phyloP scores from a whole-genome alignment of 1,140 invertebrate genomes.

The Mercenaria mercenaria region DNA sequence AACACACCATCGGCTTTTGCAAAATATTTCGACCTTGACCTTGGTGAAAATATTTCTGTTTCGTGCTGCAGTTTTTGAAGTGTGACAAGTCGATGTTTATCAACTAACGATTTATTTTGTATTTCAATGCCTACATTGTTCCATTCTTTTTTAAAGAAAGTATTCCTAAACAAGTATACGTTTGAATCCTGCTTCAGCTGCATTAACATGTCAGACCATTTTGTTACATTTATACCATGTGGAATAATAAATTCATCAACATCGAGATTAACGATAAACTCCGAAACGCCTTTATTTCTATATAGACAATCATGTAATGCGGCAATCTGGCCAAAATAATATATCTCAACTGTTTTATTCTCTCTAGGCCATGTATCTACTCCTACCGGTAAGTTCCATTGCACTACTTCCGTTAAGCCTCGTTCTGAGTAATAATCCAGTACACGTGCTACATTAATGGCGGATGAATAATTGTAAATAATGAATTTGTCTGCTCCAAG shows the following conservation, averaged over 20 bases:
- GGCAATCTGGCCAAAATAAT: conserved; percentile 61
- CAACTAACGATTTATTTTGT: background rate
- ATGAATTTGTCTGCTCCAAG: too few relatives aligned
- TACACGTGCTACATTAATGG: conserved; percentile 90
- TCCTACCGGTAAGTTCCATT: conserved; percentile 93
- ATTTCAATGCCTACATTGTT: background rate
- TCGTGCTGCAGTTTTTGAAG: conserved; percentile 51
- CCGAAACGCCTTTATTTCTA: conserved; percentile 43
- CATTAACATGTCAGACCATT: background rate
- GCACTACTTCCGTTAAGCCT: too few relatives aligned
- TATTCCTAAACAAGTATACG: conserved; percentile 44
- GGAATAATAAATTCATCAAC: conserved; percentile 69
- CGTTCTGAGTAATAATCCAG: conserved; percentile 91
- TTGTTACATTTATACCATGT: background rate
- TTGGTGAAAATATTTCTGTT: background rate
- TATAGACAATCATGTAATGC: conserved; percentile 66
- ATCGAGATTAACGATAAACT: conserved; percentile 59
- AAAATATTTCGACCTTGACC: conserved; percentile 93
- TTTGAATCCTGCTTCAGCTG: background rate
- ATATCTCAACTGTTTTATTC: background rate
- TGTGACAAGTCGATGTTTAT: conserved; percentile 32
- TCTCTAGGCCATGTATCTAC: background rate
- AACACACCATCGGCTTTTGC: conserved; percentile 89
- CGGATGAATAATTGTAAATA: conserved; percentile 96
- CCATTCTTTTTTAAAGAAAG: conserved; percentile 63